Evolutionary conservation across 2,888 invertebrate species (phyloP), one percentile per base, ranked within the genome.

Genomic region (Tetramorium bicarinatum): DNA sequence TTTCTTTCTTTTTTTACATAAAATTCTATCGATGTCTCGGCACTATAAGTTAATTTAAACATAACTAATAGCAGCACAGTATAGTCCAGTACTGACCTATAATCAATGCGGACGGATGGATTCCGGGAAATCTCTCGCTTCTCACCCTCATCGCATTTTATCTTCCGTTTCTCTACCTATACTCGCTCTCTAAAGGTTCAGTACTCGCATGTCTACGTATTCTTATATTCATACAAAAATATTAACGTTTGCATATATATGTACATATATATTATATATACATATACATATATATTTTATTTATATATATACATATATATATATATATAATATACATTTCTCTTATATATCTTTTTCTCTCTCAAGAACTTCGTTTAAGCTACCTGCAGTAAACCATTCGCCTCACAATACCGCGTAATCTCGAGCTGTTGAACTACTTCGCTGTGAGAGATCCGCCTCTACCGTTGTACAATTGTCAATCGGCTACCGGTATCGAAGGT

Each of bases 51-150:
- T 92, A 89, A 89, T 90, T 89, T 83, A 87, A 90, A 91, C 91
- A 87, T 92, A 93, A 93, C 92, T 92, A 92, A 93, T 93, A 94
- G 94, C 94, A 93, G 94, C 93, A 94, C 93, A 94, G 93, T 93
- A 94, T 94, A 95, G 94, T 95, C 95, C 94, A 92, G 95, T 95
- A 95, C 95, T 95, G 95, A 95, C 95, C 95, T 94, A 94, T 95
- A 94, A 95, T 93, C 93, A 94, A 93, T 93, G 94, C 94, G 94
- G 94, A 94, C 94, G 94, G 94, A 94, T 93, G 93, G 93, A 93
- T 92, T 93, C 91, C 91, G 91, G 88, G 84, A 90, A 67, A 88
- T 83, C 84, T 87, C 85, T 86, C 87, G 89, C 82, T 84, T 84
- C 64, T 82, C 66, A 72, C 62, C 62, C 66, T 82, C 71, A 66